Conservation (phyloP, 2,113 vertebrate genomes). For the Nanorana parkeri region DNA sequence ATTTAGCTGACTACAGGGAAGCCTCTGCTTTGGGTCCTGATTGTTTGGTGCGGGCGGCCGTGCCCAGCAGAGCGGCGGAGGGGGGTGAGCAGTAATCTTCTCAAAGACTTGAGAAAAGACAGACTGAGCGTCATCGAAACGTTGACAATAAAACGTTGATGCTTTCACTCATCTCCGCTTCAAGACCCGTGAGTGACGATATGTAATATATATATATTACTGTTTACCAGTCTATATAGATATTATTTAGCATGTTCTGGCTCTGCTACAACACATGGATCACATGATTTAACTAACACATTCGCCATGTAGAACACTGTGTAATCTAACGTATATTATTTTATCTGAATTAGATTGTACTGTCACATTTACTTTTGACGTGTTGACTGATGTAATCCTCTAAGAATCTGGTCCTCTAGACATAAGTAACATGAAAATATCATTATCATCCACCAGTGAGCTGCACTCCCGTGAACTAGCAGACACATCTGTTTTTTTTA, state of each 20-base stretch:
- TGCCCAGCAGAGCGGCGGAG: too few relatives aligned
- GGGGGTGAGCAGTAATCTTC: too few relatives aligned
- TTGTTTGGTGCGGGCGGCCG: too few relatives aligned
- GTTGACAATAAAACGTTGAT: too few relatives aligned
- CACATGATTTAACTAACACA: not conserved
- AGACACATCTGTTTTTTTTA: constrained; percentile 7
- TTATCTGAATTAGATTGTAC: not conserved
- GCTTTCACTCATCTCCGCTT: too few relatives aligned
- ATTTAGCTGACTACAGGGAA: too few relatives aligned
- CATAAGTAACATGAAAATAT: not conserved
- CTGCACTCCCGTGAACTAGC: constrained; percentile 16
- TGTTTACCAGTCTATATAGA: not conserved
- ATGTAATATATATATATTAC: too few relatives aligned
- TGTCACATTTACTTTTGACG: constrained; percentile 22
- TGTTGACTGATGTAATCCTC: constrained; percentile 2
- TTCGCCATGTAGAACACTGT: constrained; percentile 17
- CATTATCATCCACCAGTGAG: not conserved
- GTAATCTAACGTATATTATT: constrained; percentile 20
- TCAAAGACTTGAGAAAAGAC: too few relatives aligned
- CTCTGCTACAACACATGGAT: not conserved
- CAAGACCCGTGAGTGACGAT: too few relatives aligned
- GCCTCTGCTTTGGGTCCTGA: too few relatives aligned
- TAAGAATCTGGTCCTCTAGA: not conserved
- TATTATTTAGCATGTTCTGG: not conserved
- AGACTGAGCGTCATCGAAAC: too few relatives aligned